Evolutionary conservation across 2,113 vertebrate genomes (phyloP).

Genomic region (Chinchilla lanigera): DNA sequence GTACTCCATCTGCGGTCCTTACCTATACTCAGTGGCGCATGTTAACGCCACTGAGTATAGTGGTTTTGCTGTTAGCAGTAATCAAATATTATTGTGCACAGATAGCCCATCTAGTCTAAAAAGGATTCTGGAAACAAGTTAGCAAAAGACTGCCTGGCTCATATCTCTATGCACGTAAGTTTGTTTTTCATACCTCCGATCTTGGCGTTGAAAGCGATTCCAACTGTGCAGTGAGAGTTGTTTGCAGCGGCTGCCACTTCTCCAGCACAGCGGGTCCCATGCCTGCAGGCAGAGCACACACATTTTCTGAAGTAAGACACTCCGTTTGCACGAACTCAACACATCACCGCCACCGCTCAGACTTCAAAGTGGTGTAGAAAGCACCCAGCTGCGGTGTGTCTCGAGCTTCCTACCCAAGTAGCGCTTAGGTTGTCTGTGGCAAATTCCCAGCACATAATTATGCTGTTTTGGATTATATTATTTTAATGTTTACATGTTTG

Average conservation of each 20-base stretch:
- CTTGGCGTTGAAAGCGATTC: slow-evolving; percentile 98
- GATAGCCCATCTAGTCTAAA: slow-evolving; percentile 53
- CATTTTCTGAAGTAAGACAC: slow-evolving; percentile 79
- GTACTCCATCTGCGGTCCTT: slow-evolving; percentile 30
- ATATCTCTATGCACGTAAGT: neutral
- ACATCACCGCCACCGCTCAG: slow-evolving; percentile 26
- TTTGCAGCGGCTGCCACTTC: slow-evolving; percentile 98
- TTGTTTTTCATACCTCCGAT: slow-evolving; percentile 94
- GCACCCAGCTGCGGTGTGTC: slow-evolving; percentile 17
- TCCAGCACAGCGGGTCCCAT: slow-evolving; percentile 98
- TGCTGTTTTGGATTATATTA: neutral
- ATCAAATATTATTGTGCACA: slow-evolving; percentile 20
- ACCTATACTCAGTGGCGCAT: neutral
- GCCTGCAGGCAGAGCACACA: slow-evolving; percentile 90
- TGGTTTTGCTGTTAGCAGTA: slow-evolving; percentile 53
- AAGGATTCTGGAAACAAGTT: slow-evolving; percentile 50
- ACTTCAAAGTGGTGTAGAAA: slow-evolving; percentile 40
- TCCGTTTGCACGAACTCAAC: slow-evolving; percentile 19
- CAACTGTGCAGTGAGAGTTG: slow-evolving; percentile 98
- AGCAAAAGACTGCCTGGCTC: slow-evolving; percentile 51
- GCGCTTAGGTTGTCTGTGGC: neutral
- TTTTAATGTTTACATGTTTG: neutral
- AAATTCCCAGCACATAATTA: slow-evolving; percentile 32
- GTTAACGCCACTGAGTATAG: too few species aligned
- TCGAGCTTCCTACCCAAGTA: slow-evolving; percentile 3